These are phyloP conservation scores for Caenorhabditis sulstoni DNA, from an alignment of 2,888 invertebrate species.

Conservation along the genomic window DNA sequence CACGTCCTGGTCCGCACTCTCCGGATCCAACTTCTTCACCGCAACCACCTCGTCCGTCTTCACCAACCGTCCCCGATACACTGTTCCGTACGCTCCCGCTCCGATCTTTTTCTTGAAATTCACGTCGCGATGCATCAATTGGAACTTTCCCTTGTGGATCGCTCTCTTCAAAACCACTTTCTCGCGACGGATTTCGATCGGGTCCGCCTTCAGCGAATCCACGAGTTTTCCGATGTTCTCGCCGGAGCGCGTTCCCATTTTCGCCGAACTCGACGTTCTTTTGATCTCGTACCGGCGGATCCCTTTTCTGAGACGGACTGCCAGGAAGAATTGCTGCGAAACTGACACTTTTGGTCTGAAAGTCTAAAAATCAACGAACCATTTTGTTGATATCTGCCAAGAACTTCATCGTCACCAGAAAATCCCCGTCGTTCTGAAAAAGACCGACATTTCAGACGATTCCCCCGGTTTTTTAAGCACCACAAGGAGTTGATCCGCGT, in stretches of 20 bases:
- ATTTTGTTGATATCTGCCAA: constrained; percentile 47
- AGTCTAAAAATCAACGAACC: background rate
- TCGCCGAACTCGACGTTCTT: constrained; percentile 29
- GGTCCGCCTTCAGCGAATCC: constrained; percentile 52
- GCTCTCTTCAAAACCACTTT: constrained; percentile 63
- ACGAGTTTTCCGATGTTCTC: constrained; percentile 54
- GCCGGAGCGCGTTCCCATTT: constrained; percentile 23
- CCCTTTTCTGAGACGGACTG: constrained; percentile 47
- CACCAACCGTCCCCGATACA: constrained; percentile 70
- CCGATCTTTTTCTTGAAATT: constrained; percentile 71
- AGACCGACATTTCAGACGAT: background rate
- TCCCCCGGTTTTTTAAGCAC: background rate
- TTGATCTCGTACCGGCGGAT: constrained; percentile 63
- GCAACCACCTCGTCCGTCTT: constrained; percentile 56
- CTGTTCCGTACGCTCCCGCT: constrained; percentile 74
- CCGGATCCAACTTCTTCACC: constrained; percentile 63
- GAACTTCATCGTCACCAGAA: constrained; percentile 41
- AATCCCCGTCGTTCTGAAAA: constrained; percentile 42
- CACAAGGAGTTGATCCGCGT: constrained; percentile 65
- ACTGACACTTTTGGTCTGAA: background rate
- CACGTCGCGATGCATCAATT: constrained; percentile 71
- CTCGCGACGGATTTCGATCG: constrained; percentile 55
- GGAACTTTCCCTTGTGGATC: constrained; percentile 71
- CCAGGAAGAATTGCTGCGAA: constrained; percentile 44
- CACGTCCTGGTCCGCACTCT: constrained; percentile 61